Conservation (phyloP, 2,113 vertebrate species). For the Antidorcas marsupialis region DNA sequence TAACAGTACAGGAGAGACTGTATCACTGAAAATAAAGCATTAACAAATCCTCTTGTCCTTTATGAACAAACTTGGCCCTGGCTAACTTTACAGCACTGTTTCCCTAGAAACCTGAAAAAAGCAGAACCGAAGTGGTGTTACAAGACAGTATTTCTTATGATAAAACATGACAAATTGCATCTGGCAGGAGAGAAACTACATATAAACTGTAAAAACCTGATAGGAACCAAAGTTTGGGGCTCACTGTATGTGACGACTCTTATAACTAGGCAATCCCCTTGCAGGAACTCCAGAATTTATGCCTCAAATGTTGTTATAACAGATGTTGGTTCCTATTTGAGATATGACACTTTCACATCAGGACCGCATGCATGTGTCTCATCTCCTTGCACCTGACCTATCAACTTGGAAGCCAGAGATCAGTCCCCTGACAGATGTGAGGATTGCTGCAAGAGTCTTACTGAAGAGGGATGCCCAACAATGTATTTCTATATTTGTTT, state of each 20-base stretch:
- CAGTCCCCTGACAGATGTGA: not conserved
- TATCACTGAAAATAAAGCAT: not conserved
- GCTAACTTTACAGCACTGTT: not conserved
- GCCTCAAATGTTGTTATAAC: not conserved
- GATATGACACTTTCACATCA: not conserved
- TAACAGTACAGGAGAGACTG: not conserved
- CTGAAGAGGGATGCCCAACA: not conserved
- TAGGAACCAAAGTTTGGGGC: not conserved
- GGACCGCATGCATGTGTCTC: not conserved
- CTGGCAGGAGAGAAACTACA: not conserved
- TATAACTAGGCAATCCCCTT: not conserved
- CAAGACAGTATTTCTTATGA: not conserved
- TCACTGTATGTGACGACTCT: not conserved
- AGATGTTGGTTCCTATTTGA: not conserved
- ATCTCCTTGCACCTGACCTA: not conserved
- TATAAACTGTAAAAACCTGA: not conserved
- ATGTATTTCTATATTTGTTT: not conserved
- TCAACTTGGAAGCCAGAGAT: not conserved
- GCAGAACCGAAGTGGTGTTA: not conserved
- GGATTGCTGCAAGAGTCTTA: not conserved
- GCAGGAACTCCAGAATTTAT: not conserved
- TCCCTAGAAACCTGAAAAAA: slow-evolving; percentile 26
- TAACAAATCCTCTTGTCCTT: slow-evolving; percentile 5
- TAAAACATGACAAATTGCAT: not conserved
- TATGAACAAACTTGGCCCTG: not conserved